These are phyloP conservation scores for Clostera curtula DNA, from an alignment of 2,888 invertebrate species.

Conservation along the genomic window DNA sequence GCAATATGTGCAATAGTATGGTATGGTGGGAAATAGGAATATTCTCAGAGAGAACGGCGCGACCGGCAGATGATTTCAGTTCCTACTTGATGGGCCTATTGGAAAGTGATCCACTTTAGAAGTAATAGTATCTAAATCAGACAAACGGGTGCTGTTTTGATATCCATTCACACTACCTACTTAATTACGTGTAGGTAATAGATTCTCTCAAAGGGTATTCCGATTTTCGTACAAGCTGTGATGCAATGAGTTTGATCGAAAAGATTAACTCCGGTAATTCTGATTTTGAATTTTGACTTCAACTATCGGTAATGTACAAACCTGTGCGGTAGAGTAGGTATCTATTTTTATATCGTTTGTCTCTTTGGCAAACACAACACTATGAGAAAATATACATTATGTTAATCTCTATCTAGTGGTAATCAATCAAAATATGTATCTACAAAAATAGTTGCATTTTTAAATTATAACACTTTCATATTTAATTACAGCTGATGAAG, in stretches of 20 bases:
- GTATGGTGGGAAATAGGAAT: conserved; percentile 54
- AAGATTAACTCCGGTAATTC: too few relatives aligned
- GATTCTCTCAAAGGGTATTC: conserved; percentile 32
- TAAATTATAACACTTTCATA: conserved; percentile 44
- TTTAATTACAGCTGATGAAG: conserved; percentile 43
- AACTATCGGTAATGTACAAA: conserved; percentile 29
- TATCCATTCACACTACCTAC: too few relatives aligned
- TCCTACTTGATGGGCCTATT: too few relatives aligned
- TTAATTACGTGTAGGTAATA: background rate
- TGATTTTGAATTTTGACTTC: conserved; percentile 23
- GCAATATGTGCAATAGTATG: conserved; percentile 62
- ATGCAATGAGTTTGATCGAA: conserved; percentile 9
- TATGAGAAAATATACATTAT: conserved; percentile 62
- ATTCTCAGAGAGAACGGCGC: conserved; percentile 43
- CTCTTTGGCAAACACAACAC: conserved; percentile 57
- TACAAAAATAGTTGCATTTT: conserved; percentile 74
- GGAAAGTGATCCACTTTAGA: too few relatives aligned
- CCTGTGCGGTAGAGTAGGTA: conserved; percentile 51
- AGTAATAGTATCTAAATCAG: too few relatives aligned
- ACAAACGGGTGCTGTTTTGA: too few relatives aligned
- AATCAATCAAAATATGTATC: conserved; percentile 66
- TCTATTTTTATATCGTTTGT: conserved; percentile 47
- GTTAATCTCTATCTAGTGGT: conserved; percentile 67
- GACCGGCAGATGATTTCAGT: conserved; percentile 13
- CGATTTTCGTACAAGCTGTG: conserved; percentile 31